Evolutionary conservation across 92 coral and sea anemone species (phyloP), one percentile per base, ranked within the genome.

Genomic region (Palythoa grandiflora): DNA sequence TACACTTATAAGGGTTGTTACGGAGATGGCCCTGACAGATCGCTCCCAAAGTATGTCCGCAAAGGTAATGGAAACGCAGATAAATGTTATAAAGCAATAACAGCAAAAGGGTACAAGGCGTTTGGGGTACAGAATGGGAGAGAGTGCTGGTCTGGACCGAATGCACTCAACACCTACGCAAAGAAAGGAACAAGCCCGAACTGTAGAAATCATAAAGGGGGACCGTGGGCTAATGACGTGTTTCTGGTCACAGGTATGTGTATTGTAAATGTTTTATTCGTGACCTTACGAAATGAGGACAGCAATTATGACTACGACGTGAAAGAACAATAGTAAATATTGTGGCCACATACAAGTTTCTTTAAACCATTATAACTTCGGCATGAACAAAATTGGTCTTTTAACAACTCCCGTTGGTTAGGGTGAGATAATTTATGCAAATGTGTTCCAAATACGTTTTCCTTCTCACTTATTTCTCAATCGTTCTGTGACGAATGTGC

Each of bases 101-200:
- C 7, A 47, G 86, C 76, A 1, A 66, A 66, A 63, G 86, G 86
- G 12, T 81, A 81, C 21, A 81, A 65, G 35, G 86, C 86, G 48
- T 81, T 81, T 44, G 86, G 75, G 15, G 5, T 81, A n/a, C 86
- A 81, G 60, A 65, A 81, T 35, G 40, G 74, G 4, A 74, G 75
- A 21, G 86, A 81, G 44, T 81, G 86, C 76, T 81, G 86, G 86
- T 65, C 86, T 3, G 86, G 86, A 16, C 75, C 60, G n/a, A 21
- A 81, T 13, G 86, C 75, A 5, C 74, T n/a, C 1, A 35, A 3
- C 13, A 81, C 74, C 7, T 81, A 81, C 57, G 60, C 54, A 71
- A 66, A 68, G 36, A 38, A 81, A 2, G 76, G 86, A 70, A 38
- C 2, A 19, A 44, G 75, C 47, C 0, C 20, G 17, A 47, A 35